phyloP scores from a whole-genome alignment of 2,888 invertebrate species.

The Coenonympha glycerion region DNA sequence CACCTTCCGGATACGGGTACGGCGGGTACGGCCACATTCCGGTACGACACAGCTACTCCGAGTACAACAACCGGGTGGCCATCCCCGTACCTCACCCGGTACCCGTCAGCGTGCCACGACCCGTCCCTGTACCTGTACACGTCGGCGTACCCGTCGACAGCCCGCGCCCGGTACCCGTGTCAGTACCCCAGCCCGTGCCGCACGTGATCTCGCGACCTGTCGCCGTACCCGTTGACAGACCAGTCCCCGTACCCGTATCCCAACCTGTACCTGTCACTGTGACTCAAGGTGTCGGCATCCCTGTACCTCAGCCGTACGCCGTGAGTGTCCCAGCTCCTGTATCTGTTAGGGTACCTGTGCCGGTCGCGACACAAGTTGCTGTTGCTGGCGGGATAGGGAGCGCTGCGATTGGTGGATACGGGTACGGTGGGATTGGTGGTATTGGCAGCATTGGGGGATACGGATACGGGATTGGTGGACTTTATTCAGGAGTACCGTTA shows the following conservation, averaged over 20 bases:
- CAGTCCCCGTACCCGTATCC: constrained; percentile 72
- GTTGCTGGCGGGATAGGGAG: constrained; percentile 12
- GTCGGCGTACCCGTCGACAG: constrained; percentile 68
- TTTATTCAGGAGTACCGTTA: constrained; percentile 16
- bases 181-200: constrained; percentile 63
- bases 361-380: constrained; percentile 34
- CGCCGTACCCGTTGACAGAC: constrained; percentile 70
- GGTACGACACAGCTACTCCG: constrained; percentile 56
- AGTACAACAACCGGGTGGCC: constrained; percentile 66
- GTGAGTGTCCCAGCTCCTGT: constrained; percentile 60
- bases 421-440: constrained; percentile 13
- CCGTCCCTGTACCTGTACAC: constrained; percentile 69
- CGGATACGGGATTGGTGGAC: not conserved
- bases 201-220: constrained; percentile 59
- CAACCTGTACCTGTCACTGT: constrained; percentile 71
- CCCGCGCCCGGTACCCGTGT: constrained; percentile 50
- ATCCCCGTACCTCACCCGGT: constrained; percentile 73
- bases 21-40: constrained; percentile 42
- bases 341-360: constrained; percentile 53
- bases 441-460: constrained; percentile 7
- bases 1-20: constrained; percentile 29
- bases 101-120: constrained; percentile 49
- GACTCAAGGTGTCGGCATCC: constrained; percentile 70
- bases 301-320: constrained; percentile 71
- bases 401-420: too few species aligned